These are phyloP conservation scores for Halichoeres trimaculatus DNA, from an alignment of 2,113 vertebrate species.

Conservation along the genomic window DNA sequence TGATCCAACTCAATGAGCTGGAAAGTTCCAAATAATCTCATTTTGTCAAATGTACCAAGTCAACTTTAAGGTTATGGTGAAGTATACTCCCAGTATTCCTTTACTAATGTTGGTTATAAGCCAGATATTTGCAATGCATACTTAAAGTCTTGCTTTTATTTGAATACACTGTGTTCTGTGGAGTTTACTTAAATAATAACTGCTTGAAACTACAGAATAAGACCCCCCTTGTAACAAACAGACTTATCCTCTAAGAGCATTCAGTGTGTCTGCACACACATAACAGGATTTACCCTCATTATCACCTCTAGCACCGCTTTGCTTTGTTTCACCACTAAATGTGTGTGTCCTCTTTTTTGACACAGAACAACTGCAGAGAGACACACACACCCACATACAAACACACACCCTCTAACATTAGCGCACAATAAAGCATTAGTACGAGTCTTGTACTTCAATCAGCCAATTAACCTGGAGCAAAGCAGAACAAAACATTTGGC, in stretches of 20 bases:
- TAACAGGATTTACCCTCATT: constrained; percentile 45
- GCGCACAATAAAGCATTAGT: constrained; percentile 55
- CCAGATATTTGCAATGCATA: background rate
- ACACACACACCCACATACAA: constrained; percentile 1
- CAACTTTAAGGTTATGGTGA: background rate
- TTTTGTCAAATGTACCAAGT: no score
- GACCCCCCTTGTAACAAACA: background rate
- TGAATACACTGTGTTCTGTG: background rate
- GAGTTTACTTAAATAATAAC: constrained; percentile 6
- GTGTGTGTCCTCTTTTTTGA: constrained; percentile 17
- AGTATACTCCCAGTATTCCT: background rate
- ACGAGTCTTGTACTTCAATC: constrained; percentile 72
- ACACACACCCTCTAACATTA: constrained; percentile 17
- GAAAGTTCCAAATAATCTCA: no score
- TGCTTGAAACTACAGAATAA: background rate
- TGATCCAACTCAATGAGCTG: no score
- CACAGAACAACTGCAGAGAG: background rate
- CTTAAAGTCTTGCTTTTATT: background rate
- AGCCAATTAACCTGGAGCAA: constrained; percentile 78
- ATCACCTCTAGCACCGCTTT: constrained; percentile 20
- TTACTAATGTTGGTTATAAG: background rate
- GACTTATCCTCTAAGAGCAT: constrained; percentile 14
- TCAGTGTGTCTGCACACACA: constrained; percentile 3
- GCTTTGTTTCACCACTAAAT: constrained; percentile 19
- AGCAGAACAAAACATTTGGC: constrained; percentile 77